These are phyloP conservation scores for Xanthia togata DNA, from an alignment of 2,888 invertebrate genomes.

Conservation along the genomic window DNA sequence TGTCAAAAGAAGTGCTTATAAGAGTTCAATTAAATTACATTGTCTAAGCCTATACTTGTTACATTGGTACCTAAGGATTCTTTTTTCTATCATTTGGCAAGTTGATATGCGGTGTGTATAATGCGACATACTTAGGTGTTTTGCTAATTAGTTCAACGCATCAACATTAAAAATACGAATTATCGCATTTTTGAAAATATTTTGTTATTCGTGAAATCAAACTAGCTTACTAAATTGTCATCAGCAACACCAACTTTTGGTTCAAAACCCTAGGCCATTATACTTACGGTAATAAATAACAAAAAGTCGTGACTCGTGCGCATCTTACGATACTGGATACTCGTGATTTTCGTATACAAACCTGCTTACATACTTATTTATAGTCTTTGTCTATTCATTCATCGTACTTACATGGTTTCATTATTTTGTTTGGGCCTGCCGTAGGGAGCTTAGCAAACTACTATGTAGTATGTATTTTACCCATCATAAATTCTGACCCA, in stretches of 20 bases:
- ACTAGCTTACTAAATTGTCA: not conserved
- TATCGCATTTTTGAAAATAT: not conserved
- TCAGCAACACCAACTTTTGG: not conserved
- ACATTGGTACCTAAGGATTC: no score
- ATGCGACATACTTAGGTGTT: not conserved
- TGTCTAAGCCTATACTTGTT: not conserved
- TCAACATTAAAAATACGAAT: not conserved
- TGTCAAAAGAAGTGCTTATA: not conserved
- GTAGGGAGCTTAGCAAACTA: constrained; percentile 22
- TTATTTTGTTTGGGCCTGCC: constrained; percentile 30
- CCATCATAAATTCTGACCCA: not conserved
- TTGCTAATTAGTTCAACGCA: not conserved
- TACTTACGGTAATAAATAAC: constrained; percentile 49
- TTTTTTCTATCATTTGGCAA: not conserved
- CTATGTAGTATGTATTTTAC: not conserved
- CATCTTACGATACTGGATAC: constrained; percentile 45
- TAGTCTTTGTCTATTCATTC: constrained; percentile 40
- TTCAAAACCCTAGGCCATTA: constrained; percentile 21
- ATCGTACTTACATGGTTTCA: constrained; percentile 44
- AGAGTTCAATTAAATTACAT: not conserved
- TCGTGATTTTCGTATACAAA: constrained; percentile 53
- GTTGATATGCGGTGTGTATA: not conserved
- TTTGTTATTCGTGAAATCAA: not conserved
- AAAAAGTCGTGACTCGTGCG: constrained; percentile 56
- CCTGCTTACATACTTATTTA: constrained; percentile 11